A percentile compares a stretch with the other conserved stretches of the same genome.
These are phyloP conservation scores for Paradoxurus hermaphroditus DNA, from an alignment of 2,113 vertebrate genomes.

Conservation along the genomic window DNA sequence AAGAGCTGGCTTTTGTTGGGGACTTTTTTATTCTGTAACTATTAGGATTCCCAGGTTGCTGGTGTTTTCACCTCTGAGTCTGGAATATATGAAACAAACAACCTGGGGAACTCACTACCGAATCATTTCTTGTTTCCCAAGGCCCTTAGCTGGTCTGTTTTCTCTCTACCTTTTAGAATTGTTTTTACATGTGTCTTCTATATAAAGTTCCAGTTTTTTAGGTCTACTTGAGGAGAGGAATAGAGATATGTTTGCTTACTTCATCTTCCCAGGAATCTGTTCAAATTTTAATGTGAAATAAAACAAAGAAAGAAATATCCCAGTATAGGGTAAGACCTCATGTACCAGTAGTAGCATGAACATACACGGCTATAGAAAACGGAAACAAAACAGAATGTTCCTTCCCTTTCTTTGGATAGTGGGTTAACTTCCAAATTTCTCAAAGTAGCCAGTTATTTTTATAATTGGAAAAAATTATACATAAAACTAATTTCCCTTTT, in stretches of 20 bases:
- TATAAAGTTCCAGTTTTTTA: not conserved
- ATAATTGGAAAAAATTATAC: not conserved
- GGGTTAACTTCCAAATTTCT: not conserved
- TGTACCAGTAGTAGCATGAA: not conserved
- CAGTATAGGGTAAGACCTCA: not conserved
- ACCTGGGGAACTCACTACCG: not conserved
- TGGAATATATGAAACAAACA: not conserved
- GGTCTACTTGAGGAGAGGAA: not conserved
- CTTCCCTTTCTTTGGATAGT: not conserved
- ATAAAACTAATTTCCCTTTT: not conserved
- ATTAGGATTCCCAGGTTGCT: not conserved
- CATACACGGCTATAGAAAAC: not conserved
- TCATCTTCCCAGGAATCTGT: not conserved
- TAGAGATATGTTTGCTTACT: not conserved
- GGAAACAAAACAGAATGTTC: not conserved
- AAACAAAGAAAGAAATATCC: not conserved
- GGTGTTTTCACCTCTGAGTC: not conserved
- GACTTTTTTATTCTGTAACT: not conserved
- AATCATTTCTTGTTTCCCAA: not conserved
- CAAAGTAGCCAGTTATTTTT: not conserved
- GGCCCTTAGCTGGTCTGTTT: not conserved
- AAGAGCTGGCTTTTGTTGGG: not conserved
- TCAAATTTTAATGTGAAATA: slow-evolving; percentile 15
- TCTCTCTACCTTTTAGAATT: not conserved
- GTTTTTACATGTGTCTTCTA: not conserved